These are phyloP conservation scores for Tenthredo scrophulariae DNA, from an alignment of 2,888 invertebrate species.

Conservation along the genomic window DNA sequence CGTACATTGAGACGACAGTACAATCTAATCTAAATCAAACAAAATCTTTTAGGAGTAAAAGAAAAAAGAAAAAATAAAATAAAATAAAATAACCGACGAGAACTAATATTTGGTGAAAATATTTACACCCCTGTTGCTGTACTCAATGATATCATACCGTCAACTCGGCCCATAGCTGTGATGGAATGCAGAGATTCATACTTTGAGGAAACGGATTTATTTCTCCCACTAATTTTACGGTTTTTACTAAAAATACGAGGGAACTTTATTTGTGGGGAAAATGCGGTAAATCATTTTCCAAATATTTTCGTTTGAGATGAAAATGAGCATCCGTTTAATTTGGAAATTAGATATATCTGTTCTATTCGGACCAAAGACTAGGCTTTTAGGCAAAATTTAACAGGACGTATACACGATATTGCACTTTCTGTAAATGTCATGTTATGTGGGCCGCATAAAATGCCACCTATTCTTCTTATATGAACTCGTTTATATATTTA, in stretches of 20 bases:
- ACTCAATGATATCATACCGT: background rate
- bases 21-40: conserved; percentile 41
- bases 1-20: background rate
- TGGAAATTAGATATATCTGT: background rate
- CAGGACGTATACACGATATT: background rate
- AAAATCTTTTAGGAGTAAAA: background rate
- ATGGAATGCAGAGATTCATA: background rate
- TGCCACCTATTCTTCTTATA: background rate
- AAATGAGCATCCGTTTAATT: background rate
- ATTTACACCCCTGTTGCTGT: conserved; percentile 27
- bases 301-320: background rate
- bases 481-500: background rate
- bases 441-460: background rate
- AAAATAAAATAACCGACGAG: background rate
- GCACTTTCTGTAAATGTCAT: conserved; percentile 14
- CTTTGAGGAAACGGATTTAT: background rate
- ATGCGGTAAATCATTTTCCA: no score
- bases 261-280: background rate
- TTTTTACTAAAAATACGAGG: background rate
- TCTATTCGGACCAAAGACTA: background rate
- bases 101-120: conserved; percentile 32
- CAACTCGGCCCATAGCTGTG: background rate
- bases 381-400: background rate
- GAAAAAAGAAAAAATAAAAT: no score
- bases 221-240: background rate